These are phyloP conservation scores for Poeciliopsis infans DNA, from an alignment of 2,797 vertebrate genomes.

Conservation along the genomic window DNA sequence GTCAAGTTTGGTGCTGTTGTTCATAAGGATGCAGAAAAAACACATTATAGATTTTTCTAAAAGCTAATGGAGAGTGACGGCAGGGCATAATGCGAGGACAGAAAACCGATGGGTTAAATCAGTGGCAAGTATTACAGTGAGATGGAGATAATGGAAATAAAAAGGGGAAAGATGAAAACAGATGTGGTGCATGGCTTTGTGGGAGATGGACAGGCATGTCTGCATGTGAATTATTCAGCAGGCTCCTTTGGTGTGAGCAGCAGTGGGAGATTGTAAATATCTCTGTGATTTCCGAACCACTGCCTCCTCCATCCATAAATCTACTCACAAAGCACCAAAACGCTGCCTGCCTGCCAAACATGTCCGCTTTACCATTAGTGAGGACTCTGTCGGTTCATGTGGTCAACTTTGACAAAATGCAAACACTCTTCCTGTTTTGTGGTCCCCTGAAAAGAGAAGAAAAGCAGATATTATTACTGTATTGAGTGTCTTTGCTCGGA, in stretches of 20 bases:
- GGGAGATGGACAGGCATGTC: constrained; percentile 56
- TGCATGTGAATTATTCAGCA: constrained; percentile 73
- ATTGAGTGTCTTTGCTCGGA: neutral
- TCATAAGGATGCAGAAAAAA: neutral
- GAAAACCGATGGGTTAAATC: neutral
- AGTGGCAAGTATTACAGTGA: constrained; percentile 9
- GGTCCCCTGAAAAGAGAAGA: neutral
- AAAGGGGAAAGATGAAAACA: constrained; percentile 9
- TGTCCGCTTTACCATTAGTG: neutral
- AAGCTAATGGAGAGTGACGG: constrained; percentile 53
- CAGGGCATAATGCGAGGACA: neutral
- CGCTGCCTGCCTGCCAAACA: neutral
- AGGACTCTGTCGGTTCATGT: neutral
- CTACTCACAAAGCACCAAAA: constrained; percentile 32
- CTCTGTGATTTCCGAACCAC: constrained; percentile 31
- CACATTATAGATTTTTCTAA: constrained; percentile 14
- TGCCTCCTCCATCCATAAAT: constrained; percentile 19
- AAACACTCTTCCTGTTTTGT: neutral
- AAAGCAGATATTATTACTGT: neutral
- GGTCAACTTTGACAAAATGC: neutral
- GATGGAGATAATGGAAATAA: constrained; percentile 15
- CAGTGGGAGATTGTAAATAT: constrained; percentile 59
- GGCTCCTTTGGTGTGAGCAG: constrained; percentile 9
- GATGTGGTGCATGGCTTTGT: constrained; percentile 11
- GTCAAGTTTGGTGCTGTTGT: neutral